Evolutionary conservation across 2,888 invertebrate genomes (phyloP).

Genomic region (Exephanes ischioxanthus): DNA sequence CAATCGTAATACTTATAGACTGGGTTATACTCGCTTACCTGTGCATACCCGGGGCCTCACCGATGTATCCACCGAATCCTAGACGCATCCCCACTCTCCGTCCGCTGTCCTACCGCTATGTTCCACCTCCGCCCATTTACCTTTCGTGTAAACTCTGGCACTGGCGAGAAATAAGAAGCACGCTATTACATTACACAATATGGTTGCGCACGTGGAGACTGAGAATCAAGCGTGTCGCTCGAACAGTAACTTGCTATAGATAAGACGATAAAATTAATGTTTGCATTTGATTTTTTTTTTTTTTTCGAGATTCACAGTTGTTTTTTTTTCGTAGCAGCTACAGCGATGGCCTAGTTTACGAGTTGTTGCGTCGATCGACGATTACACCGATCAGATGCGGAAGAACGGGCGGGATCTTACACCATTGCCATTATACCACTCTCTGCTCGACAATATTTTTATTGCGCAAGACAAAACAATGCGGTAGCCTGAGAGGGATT

Average conservation of each 20-base stretch:
- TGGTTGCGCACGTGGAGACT: slow-evolving; percentile 62
- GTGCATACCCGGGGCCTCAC: not conserved
- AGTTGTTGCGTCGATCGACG: not conserved
- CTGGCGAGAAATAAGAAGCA: slow-evolving; percentile 32
- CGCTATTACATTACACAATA: slow-evolving; percentile 64
- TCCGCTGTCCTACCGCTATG: not conserved
- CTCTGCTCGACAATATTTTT: slow-evolving; percentile 1
- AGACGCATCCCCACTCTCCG: slow-evolving; percentile 10
- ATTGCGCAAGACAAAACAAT: slow-evolving; percentile 2
- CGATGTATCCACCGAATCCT: slow-evolving; percentile 27
- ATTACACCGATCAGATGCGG: slow-evolving; percentile 9
- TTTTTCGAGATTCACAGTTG: not conserved
- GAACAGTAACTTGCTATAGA: not conserved
- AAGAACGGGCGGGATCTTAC: not conserved
- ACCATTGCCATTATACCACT: not conserved
- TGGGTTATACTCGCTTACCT: not conserved
- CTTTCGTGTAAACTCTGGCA: slow-evolving; percentile 37
- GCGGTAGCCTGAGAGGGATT: not conserved
- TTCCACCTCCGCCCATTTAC: slow-evolving; percentile 28
- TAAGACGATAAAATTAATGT: not conserved
- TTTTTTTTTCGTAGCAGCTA: not conserved
- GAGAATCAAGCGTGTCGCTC: slow-evolving; percentile 20
- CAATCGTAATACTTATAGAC: not conserved
- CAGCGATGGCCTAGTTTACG: slow-evolving; percentile 21
- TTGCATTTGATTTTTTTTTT: not conserved